Percentiles rank a stretch among this genome's conserved stretches.
phyloP scores from a whole-genome alignment of 2,797 vertebrate genomes.

The Erithacus rubecula region DNA sequence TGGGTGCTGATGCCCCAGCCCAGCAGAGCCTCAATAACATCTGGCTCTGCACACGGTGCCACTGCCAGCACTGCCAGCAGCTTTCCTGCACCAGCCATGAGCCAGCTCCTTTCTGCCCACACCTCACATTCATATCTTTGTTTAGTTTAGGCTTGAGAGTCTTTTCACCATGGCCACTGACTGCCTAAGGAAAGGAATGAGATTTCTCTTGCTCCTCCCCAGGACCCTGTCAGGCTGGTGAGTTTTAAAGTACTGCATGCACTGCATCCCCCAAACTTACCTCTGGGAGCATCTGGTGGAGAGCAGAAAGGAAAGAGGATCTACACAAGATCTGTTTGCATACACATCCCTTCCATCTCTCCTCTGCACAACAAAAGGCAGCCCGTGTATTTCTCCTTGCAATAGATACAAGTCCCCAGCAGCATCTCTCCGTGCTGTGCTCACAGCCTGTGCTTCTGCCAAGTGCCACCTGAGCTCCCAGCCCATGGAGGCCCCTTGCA shows the following conservation, averaged over 20 bases:
- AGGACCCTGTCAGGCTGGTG: background rate
- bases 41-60: accelerated
- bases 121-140: accelerated
- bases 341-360: background rate
- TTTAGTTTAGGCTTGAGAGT: background rate
- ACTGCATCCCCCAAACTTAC: background rate
- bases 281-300: background rate
- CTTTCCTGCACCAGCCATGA: background rate
- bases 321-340: background rate
- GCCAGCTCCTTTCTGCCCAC: background rate
- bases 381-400: background rate
- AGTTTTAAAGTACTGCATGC: background rate
- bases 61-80: background rate
- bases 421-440: background rate
- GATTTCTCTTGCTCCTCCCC: background rate
- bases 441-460: background rate
- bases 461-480: background rate
- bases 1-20: accelerated
- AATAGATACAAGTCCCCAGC: background rate
- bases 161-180: background rate
- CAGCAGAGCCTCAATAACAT: accelerated
- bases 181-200: background rate
- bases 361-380: background rate
- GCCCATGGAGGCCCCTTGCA: background rate
- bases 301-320: background rate